These are phyloP conservation scores for Sparidentex hasta DNA, from an alignment of 2,797 vertebrate species.

Conservation along the genomic window DNA sequence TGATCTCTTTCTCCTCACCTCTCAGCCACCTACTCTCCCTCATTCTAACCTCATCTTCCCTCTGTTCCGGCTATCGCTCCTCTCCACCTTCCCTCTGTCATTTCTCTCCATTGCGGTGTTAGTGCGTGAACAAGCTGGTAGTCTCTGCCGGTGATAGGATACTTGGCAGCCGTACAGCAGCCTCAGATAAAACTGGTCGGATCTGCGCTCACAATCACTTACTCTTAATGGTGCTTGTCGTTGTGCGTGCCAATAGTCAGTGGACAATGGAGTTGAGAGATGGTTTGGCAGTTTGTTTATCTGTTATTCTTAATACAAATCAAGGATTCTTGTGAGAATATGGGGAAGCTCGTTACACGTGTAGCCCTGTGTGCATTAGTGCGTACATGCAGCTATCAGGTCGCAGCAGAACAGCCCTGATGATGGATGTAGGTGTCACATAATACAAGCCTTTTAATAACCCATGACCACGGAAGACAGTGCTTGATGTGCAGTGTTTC, in stretches of 20 bases:
- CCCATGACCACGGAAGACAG: conserved; percentile 42
- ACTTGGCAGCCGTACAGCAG: conserved; percentile 24
- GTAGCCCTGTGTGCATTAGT: conserved; percentile 11
- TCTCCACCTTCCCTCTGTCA: conserved; percentile 23
- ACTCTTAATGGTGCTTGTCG: not conserved
- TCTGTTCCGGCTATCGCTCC: conserved; percentile 29
- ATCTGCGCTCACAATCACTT: conserved; percentile 9
- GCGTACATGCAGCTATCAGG: conserved; percentile 20
- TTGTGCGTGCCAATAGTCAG: not conserved
- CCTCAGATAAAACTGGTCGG: conserved; percentile 31
- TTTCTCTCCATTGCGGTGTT: conserved; percentile 58
- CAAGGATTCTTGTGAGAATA: conserved; percentile 17
- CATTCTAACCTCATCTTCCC: conserved; percentile 18
- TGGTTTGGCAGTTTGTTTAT: conserved; percentile 8
- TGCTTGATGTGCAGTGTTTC: conserved; percentile 30
- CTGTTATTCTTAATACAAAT: conserved; percentile 34
- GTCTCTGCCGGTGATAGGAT: conserved; percentile 47
- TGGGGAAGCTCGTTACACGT: not conserved
- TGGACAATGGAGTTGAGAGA: not conserved
- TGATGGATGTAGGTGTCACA: conserved; percentile 53
- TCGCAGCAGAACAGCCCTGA: conserved; percentile 32
- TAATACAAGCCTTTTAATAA: conserved; percentile 63
- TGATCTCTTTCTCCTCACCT: conserved; percentile 20
- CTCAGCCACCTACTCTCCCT: conserved; percentile 31
- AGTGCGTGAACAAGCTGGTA: conserved; percentile 52